Evolutionary conservation across 2,113 vertebrate species (phyloP), one percentile per base, ranked within the genome.

Genomic region (Oryzias woworae): DNA sequence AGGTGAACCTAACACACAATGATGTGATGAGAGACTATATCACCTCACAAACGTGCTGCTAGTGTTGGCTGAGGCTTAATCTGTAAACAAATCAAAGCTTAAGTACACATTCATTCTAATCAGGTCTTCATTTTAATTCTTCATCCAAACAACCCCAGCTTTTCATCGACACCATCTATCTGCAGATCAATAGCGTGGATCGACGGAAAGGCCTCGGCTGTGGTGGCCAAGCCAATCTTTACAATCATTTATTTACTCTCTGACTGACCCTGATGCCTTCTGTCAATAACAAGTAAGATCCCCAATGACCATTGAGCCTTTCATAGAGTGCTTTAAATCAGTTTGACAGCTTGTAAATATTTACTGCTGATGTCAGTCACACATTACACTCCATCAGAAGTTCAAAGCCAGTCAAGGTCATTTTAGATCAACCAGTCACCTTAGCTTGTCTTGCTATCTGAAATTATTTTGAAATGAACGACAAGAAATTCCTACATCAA

Each of bases 161-260:
- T 81, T 69, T 84, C 75, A 89, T 71, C 62, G 78, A 83, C 71
- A 76, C 67, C 69, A 62, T 80, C 78, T 70, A 71, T 75, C 75
- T 85, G 65, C 69, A 46, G 87, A 90, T 92, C 90, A 74, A 91
- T 91, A 81, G 2, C 58, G 31, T 18, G 20, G 23, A 91, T 92
- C 70, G 85, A 92, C 85, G 78, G 62, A 83, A 72, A 53, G 80
- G 73, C 80, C 86, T 77, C 58, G 7, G 64, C 73, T 85, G 75
- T 77, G 78, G 80, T 72, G 82, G 71, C 79, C 65, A 1, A 82
- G 85, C 73, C 82, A 81, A 85, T 90, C 83, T 78, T 84, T 82
- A 87, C 85, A 90, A 90, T 90, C 85, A 90, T 91, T 92, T 91
- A 89, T 91, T 90, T 84, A 90, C 88, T 91, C 81, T 59, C 64